phyloP scores from a whole-genome alignment of 2,113 vertebrate genomes.

The Tretioscincus oriximinensis region DNA sequence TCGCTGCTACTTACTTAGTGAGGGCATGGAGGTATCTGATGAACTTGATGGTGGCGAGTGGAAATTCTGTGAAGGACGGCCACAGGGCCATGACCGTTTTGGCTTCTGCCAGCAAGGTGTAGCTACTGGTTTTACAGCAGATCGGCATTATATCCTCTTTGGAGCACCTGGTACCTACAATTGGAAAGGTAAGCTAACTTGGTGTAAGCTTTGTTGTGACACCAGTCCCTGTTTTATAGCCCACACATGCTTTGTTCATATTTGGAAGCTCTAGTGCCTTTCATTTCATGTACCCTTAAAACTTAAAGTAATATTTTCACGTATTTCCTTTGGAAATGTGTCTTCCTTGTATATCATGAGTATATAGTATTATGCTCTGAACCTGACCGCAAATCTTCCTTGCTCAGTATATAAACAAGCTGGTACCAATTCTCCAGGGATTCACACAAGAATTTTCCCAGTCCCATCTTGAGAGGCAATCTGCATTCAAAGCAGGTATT shows the following conservation, averaged over 20 bases:
- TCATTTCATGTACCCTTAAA: neutral
- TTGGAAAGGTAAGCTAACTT: constrained; percentile 93
- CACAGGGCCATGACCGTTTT: constrained; percentile 91
- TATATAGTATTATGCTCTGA: neutral
- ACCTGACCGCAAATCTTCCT: neutral
- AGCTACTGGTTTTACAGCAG: constrained; percentile 88
- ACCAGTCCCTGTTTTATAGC: neutral
- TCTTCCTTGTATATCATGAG: neutral
- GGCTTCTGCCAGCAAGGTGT: constrained; percentile 95
- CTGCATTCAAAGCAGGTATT: neutral
- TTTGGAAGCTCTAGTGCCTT: neutral
- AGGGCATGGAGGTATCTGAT: constrained; percentile 83
- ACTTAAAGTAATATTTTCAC: neutral
- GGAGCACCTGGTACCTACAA: constrained; percentile 95
- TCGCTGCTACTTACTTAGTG: constrained; percentile 91
- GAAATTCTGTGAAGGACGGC: constrained; percentile 93
- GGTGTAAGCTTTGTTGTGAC: too few species aligned
- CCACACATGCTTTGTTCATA: neutral
- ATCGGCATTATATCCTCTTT: constrained; percentile 89
- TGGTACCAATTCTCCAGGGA: neutral
- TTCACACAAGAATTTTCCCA: neutral
- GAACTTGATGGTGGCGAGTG: constrained; percentile 92
- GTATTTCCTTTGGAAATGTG: neutral
- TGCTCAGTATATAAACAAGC: neutral
- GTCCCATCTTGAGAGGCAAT: neutral